Evolutionary conservation across 2,888 invertebrate species (phyloP).

Genomic region (Diaperis boleti): DNA sequence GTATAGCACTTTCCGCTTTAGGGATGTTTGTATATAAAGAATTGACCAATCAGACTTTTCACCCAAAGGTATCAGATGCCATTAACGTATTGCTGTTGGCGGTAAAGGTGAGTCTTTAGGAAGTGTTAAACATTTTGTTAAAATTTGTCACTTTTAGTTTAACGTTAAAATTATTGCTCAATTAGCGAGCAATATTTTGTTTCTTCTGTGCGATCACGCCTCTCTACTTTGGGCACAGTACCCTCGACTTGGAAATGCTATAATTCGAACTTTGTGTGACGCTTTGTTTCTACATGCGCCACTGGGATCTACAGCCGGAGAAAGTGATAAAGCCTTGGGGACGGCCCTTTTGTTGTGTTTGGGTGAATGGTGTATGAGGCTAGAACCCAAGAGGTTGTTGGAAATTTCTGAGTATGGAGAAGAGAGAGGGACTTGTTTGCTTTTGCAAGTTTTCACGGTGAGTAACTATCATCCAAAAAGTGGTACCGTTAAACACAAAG

Average conservation of each 20-base stretch:
- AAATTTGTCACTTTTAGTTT: conserved; percentile 72
- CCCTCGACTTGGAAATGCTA: conserved; percentile 74
- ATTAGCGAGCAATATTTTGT: conserved; percentile 84
- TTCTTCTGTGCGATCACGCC: conserved; percentile 84
- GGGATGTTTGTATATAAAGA: conserved; percentile 81
- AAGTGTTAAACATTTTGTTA: not conserved
- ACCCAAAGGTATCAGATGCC: conserved; percentile 76
- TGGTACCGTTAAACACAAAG: conserved; percentile 1
- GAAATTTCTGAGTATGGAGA: conserved; percentile 68
- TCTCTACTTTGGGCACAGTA: conserved; percentile 77
- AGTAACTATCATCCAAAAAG: too few species aligned
- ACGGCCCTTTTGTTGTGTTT: conserved; percentile 88
- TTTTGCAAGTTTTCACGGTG: conserved; percentile 81
- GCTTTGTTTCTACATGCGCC: conserved; percentile 68
- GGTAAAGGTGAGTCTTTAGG: conserved; percentile 70
- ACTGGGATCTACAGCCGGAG: conserved; percentile 68
- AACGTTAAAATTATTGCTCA: conserved; percentile 85
- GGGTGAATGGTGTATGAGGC: conserved; percentile 93
- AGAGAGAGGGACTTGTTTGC: conserved; percentile 64
- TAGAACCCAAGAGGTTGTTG: conserved; percentile 77
- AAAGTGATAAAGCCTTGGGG: conserved; percentile 79
- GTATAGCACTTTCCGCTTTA: conserved; percentile 88
- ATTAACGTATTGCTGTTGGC: conserved; percentile 77
- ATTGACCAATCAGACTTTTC: conserved; percentile 71
- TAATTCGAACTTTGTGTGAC: conserved; percentile 69